Base-by-base conservation (phyloP, 1,140 invertebrate genomes). In the Orussus abietinus region DNA sequence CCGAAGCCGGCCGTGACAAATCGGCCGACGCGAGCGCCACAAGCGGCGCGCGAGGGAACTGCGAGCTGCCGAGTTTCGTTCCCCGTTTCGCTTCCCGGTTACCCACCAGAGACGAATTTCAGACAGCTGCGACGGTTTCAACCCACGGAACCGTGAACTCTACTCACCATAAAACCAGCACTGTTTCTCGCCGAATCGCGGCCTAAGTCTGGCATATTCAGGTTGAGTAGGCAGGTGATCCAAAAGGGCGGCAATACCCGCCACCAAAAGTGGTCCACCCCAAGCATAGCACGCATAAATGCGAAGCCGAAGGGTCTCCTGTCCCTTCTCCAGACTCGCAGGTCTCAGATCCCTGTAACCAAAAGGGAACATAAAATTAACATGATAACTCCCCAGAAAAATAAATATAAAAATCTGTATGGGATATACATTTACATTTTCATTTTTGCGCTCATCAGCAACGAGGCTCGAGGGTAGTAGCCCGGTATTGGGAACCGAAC, bases 231-330 rank as follows among this genome's bases (percentile, higher is more conserved):
- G 81, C 46, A 84, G 72, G 45, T 76, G 68, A 70, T 90, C 86
- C 28, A 88, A 70, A 46, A 83, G 72, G 13, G 80, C 80, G 13
- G 82, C 86, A 33, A 84, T 72, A 35, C 80, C 80, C 29, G 85
- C 80, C 46, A 89, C 82, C 29, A 86, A 55, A 37, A 89, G 73
- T 12, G 87, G 86, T 13, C 80, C 79, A 45, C 86, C 86, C 85
- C 86, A 90, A 25, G 87, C 87, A 69, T 89, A 90, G 49, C 83
- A 77, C 44, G 81, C 80, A 66, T 89, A 90, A 19, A 88, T 74
- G 26, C 85, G 75, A 34, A 89, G 77, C 25, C 88, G 77, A 41
- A 84, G 78, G 20, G 80, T 72, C 68, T 90, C 87, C 75, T 90
- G 88, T 53, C 83, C 81, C 62, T 86, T 86, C 68, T 90, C 88